Evolutionary conservation across 2,797 vertebrate species (phyloP).

Genomic region (Amblyraja radiata): DNA sequence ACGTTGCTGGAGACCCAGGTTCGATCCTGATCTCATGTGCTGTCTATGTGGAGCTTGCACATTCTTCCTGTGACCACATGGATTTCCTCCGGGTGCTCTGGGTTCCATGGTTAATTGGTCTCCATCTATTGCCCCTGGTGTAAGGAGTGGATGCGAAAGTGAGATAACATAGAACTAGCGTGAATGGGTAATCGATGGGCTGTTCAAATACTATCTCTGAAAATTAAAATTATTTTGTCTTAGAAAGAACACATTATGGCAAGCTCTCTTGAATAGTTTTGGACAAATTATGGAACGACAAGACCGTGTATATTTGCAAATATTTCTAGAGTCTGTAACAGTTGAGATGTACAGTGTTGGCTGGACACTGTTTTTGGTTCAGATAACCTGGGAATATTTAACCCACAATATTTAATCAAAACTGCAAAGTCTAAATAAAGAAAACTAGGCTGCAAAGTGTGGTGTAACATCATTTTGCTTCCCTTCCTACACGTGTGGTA

Average conservation of each 20-base stretch:
- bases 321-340: not conserved
- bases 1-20: too few species aligned
- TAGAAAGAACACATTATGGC: not conserved
- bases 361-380: not conserved
- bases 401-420: not conserved
- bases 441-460: not conserved
- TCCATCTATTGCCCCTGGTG: too few species aligned
- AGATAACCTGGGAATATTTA: not conserved
- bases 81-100: too few species aligned
- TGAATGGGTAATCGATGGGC: too few species aligned
- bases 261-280: not conserved
- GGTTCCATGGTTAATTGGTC: too few species aligned
- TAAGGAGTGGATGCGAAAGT: too few species aligned
- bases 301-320: not conserved
- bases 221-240: not conserved
- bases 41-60: too few species aligned
- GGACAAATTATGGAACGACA: not conserved
- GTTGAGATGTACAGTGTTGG: not conserved
- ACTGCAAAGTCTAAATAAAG: not conserved
- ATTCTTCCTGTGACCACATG: too few species aligned
- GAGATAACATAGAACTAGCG: too few species aligned
- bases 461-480: not conserved
- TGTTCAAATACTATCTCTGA: too few species aligned
- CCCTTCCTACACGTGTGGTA: too few species aligned
- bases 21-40: too few species aligned